Percentiles rank a stretch among this genome's conserved stretches.
Evolutionary conservation across 2,888 invertebrate genomes (phyloP).

Genomic region (Biston betularia): DNA sequence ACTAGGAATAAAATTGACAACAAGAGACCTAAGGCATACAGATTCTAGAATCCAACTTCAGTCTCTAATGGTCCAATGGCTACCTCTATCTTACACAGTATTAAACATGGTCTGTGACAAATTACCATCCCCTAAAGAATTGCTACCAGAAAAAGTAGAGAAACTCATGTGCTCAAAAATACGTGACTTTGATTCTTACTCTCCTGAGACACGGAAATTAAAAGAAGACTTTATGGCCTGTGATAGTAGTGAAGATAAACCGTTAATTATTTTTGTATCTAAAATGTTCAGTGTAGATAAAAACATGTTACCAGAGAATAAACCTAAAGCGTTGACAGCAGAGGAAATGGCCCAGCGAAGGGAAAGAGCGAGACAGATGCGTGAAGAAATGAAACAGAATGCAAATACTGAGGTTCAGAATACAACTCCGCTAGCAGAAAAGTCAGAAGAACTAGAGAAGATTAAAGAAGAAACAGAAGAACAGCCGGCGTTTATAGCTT

Average conservation of each 20-base stretch:
- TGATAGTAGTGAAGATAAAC: conserved; percentile 87
- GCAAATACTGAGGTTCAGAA: conserved; percentile 37
- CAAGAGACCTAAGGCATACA: conserved; percentile 91
- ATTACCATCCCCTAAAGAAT: conserved; percentile 93
- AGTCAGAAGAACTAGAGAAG: conserved; percentile 60
- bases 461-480: conserved; percentile 73
- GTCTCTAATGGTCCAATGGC: conserved; percentile 95
- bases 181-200: conserved; percentile 88
- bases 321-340: conserved; percentile 90
- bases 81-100: conserved; percentile 94
- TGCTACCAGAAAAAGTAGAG: conserved; percentile 92
- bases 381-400: conserved; percentile 85
- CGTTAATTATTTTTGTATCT: conserved; percentile 92
- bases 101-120: conserved; percentile 92
- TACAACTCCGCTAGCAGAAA: conserved; percentile 49
- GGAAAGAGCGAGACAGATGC: conserved; percentile 88
- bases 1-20: conserved; percentile 90
- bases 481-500: conserved; percentile 92
- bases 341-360: conserved; percentile 90
- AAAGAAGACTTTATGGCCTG: conserved; percentile 90
- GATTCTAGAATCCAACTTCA: conserved; percentile 93
- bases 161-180: conserved; percentile 92
- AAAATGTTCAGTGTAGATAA: conserved; percentile 96
- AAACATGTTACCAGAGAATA: conserved; percentile 91
- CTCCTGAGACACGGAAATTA: conserved; percentile 89